A percentile compares a stretch with the other conserved stretches of the same genome.
These are phyloP conservation scores for Muscina levida DNA, from an alignment of 2,888 invertebrate species.

Conservation along the genomic window DNA sequence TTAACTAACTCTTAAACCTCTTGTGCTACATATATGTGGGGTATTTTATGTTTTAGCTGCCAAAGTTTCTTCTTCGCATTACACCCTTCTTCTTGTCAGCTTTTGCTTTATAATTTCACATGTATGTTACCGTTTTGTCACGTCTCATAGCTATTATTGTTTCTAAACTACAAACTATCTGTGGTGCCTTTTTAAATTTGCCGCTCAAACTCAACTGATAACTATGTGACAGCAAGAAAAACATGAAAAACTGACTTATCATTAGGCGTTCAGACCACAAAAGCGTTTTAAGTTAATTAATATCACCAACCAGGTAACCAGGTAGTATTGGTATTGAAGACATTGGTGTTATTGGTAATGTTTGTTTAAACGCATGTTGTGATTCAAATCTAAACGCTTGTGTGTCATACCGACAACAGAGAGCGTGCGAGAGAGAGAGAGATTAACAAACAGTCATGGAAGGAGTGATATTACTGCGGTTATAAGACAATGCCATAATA, in stretches of 20 bases:
- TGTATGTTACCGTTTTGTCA: constrained; percentile 1
- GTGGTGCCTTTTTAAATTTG: constrained; percentile 53
- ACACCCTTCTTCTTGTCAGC: too few relatives aligned
- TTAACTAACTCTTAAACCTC: too few relatives aligned
- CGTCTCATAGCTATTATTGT: constrained; percentile 1
- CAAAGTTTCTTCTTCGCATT: too few relatives aligned
- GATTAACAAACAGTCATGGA: too few relatives aligned
- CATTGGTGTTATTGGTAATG: neutral
- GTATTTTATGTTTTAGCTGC: neutral
- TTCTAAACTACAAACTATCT: constrained; percentile 48
- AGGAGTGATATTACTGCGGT: too few relatives aligned
- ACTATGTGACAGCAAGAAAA: constrained; percentile 5
- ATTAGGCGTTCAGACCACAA: constrained; percentile 61
- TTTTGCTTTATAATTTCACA: too few relatives aligned
- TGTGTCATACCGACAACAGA: too few relatives aligned
- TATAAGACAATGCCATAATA: too few relatives aligned
- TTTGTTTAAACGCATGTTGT: constrained; percentile 43
- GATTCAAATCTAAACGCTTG: constrained; percentile 9
- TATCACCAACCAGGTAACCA: constrained; percentile 64
- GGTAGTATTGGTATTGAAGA: constrained; percentile 5
- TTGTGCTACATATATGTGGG: too few relatives aligned
- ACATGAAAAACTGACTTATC: constrained; percentile 51
- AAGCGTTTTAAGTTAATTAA: constrained; percentile 77
- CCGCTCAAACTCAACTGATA: constrained; percentile 58
- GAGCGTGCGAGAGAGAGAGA: too few relatives aligned